These are phyloP conservation scores for Coecobrya sp. DNA, from an alignment of 2,888 invertebrate genomes.

Conservation along the genomic window DNA sequence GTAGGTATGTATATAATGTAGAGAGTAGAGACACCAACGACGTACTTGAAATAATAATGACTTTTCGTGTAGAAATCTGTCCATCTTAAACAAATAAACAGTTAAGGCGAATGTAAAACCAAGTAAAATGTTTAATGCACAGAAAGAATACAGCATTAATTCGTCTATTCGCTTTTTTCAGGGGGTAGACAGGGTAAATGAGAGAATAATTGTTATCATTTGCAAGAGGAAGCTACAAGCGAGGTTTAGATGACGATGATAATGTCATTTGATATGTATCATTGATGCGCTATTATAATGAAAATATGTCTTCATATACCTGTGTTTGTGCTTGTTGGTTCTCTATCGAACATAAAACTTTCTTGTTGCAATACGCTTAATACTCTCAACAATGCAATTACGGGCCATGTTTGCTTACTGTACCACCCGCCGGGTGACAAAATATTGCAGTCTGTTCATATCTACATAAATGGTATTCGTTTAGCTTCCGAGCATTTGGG, in stretches of 20 bases:
- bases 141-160: background rate
- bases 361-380: too few species aligned
- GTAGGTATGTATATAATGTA: too few species aligned
- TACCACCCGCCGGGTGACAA: conserved; percentile 35
- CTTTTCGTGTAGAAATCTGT: conserved; percentile 32
- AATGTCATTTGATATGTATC: background rate
- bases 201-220: conserved; percentile 6
- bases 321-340: background rate
- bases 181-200: background rate
- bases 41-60: conserved; percentile 51
- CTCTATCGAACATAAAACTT: background rate
- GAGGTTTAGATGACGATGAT: background rate
- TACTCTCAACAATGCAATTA: background rate
- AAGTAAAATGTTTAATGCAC: background rate
- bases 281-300: background rate
- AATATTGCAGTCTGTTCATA: background rate
- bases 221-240: background rate
- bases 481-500: background rate
- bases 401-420: background rate
- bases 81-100: background rate
- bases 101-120: background rate
- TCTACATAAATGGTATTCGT: too few species aligned
- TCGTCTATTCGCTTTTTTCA: background rate
- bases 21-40: background rate
- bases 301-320: background rate